Percentiles rank a stretch among this genome's conserved stretches.
Conservation (phyloP, 1,140 invertebrate genomes). For the Ctenoplectra terminalis region DNA sequence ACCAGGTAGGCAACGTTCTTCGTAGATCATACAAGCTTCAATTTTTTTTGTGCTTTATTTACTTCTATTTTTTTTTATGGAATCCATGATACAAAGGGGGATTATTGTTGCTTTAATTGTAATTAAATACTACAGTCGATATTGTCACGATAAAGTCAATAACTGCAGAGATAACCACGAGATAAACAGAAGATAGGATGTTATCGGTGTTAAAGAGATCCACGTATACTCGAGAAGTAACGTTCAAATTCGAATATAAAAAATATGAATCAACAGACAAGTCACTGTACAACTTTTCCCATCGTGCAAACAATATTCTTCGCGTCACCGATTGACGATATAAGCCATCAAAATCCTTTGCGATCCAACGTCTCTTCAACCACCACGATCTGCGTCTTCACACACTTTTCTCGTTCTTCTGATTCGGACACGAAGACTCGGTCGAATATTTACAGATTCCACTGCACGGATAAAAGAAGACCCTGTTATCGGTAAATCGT, state of each 20-base stretch:
- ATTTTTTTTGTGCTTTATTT: not conserved
- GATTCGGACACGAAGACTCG: too few species aligned
- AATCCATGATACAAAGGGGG: not conserved
- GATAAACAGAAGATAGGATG: not conserved
- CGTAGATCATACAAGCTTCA: not conserved
- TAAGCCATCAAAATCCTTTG: too few species aligned
- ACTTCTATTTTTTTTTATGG: not conserved
- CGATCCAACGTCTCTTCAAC: too few species aligned
- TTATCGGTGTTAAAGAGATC: not conserved
- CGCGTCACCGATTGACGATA: too few species aligned
- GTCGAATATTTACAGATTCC: too few species aligned
- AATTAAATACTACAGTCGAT: not conserved
- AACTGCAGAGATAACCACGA: not conserved
- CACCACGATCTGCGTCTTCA: too few species aligned
- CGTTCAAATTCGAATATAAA: not conserved
- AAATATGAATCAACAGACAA: too few species aligned
- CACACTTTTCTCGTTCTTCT: too few species aligned
- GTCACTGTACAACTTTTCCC: too few species aligned
- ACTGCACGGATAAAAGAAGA: too few species aligned
- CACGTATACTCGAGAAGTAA: not conserved
- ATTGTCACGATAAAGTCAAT: not conserved
- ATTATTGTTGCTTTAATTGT: not conserved
- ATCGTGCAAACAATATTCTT: too few species aligned
- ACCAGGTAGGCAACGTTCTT: too few species aligned
- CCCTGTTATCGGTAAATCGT: not conserved